Base-by-base conservation (phyloP, 2,113 vertebrate genomes). In the Pelecanus crispus region DNA sequence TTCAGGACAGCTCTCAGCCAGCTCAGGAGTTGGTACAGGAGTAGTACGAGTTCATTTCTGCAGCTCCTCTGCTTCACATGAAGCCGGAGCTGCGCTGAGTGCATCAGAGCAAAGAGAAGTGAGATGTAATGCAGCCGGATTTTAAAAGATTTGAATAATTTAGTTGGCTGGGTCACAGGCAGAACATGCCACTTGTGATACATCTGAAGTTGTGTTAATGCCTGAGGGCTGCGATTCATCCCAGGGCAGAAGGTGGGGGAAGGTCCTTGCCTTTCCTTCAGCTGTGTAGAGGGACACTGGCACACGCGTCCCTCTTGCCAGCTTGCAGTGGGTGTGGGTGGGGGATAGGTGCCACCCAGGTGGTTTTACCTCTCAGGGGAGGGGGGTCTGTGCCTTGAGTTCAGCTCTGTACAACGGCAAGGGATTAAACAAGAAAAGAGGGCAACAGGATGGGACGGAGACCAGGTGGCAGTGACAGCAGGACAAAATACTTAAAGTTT, bases 231-330 rank as follows among this genome's bases (percentile, higher is more conserved):
- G 90, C 1, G 4, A 34, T 22, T 73, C 71, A 34, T 9, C n/a
- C 53, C 40, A 1, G 40, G 20, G n/a, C 50, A 62, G 70, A 17
- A 40, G 13, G 13, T 18, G 58, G 9, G 8, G 56, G 26, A 88
- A 42, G 45, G 58, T 40, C 28, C 77, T 19, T 26, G 86, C 62
- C 28, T 74, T 28, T 40, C 53, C 71, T 18, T 70, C 8, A 18
- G 45, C 65, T 40, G 28, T 0, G 0, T 3, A 18, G 66, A 36
- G 28, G 68, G 63, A 52, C 49, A 59, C n/a, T 71, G 90, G 58
- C 52, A 20, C 38, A 3, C 0, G 1, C 0, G 8, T 50, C 21
- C n/a, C 20, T n/a, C 0, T 15, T 12, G 56, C 10, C 53, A 21
- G 63, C 24, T 11, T 13, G 19, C 16, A 7, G 44, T 10, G n/a